These are phyloP conservation scores for Meloidogyne exigua DNA, from an alignment of 1,140 invertebrate genomes.

Conservation along the genomic window DNA sequence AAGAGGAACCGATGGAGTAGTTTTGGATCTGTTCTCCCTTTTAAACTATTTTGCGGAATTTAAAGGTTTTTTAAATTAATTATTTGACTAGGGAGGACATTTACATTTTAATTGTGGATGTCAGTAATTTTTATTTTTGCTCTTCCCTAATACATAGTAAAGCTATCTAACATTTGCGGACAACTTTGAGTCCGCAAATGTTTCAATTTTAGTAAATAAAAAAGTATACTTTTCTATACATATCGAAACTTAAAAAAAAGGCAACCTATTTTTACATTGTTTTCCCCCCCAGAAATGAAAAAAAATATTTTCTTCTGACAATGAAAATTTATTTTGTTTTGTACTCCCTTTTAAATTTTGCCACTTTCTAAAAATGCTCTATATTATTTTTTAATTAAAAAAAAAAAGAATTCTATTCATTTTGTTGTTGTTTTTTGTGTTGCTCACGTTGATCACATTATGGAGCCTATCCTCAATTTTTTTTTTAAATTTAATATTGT, in stretches of 20 bases:
- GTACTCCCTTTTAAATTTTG: neutral
- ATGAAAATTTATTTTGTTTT: too few relatives aligned
- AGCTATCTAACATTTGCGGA: too few relatives aligned
- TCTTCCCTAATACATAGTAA: neutral
- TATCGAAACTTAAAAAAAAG: neutral
- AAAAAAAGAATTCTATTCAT: neutral
- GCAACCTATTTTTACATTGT: neutral
- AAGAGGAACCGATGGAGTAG: neutral
- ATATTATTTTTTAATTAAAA: neutral
- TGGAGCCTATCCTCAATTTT: neutral
- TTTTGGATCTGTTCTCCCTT: neutral
- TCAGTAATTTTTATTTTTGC: neutral
- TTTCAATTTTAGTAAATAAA: too few relatives aligned
- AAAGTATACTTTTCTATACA: neutral
- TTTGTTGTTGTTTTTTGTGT: neutral
- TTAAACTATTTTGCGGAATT: neutral
- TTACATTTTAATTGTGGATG: neutral
- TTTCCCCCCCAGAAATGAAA: too few relatives aligned
- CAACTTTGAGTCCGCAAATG: too few relatives aligned
- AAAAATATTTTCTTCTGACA: too few relatives aligned
- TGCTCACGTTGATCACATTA: neutral
- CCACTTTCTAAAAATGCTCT: neutral
- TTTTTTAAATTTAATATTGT: constrained; percentile 1
- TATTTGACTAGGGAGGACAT: neutral
- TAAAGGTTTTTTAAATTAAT: neutral